These are phyloP conservation scores for Dioctria linearis DNA, from an alignment of 2,888 invertebrate species.

Conservation along the genomic window DNA sequence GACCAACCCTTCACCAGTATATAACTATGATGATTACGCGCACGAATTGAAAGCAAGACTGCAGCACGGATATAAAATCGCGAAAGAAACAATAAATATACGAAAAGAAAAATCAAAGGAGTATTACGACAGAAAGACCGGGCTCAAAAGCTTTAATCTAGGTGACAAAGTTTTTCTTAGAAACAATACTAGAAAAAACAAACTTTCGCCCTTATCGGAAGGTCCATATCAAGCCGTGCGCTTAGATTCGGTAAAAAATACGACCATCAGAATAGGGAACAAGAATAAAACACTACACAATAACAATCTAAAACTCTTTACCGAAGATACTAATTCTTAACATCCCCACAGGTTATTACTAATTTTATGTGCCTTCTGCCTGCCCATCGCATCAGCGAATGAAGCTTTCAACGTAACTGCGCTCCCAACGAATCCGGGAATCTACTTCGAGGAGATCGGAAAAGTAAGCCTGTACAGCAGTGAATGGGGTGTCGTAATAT, in stretches of 20 bases:
- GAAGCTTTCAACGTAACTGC: no score
- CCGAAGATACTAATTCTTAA: slow-evolving; percentile 3
- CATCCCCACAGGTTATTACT: neutral
- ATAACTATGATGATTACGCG: slow-evolving; percentile 42
- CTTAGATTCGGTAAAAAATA: slow-evolving; percentile 16
- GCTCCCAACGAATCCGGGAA: slow-evolving; percentile 42
- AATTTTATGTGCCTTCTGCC: neutral
- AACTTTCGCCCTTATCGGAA: slow-evolving; percentile 47
- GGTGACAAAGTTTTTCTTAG: slow-evolving; percentile 49
- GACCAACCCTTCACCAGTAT: slow-evolving; percentile 16
- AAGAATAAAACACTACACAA: neutral
- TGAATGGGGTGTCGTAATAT: slow-evolving; percentile 29
- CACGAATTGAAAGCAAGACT: slow-evolving; percentile 50
- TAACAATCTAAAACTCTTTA: slow-evolving; percentile 21
- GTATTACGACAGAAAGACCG: slow-evolving; percentile 44
- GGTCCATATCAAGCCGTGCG: slow-evolving; percentile 51
- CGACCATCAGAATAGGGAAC: slow-evolving; percentile 48
- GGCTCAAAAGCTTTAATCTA: slow-evolving; percentile 17
- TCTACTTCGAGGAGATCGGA: slow-evolving; percentile 54
- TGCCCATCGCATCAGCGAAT: no score
- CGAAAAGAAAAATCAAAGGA: slow-evolving; percentile 33
- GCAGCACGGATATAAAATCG: slow-evolving; percentile 35
- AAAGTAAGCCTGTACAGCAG: slow-evolving; percentile 49
- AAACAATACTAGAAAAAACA: slow-evolving; percentile 48
- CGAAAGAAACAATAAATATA: slow-evolving; percentile 39